A percentile compares a stretch with the other conserved stretches of the same genome.
These are phyloP conservation scores for Megalops cyprinoides DNA, from an alignment of 2,797 vertebrate species.

Conservation along the genomic window DNA sequence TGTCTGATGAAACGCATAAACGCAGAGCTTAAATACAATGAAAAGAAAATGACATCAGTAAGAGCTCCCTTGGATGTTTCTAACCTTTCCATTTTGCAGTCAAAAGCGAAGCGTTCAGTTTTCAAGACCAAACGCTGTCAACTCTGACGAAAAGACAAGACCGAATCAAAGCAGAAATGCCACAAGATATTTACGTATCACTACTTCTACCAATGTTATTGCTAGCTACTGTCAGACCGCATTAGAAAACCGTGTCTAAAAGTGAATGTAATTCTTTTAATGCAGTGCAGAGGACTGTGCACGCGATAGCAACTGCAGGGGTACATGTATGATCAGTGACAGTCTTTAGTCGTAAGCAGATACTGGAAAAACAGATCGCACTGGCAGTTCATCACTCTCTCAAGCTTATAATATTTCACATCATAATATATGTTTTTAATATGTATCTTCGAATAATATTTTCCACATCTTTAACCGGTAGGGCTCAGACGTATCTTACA, in stretches of 20 bases:
- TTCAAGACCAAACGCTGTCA: conserved; percentile 35
- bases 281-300: not conserved
- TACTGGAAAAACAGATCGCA: not conserved
- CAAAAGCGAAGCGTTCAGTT: conserved; percentile 39
- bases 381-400: not conserved
- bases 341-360: not conserved
- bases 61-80: not conserved
- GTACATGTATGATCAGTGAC: not conserved
- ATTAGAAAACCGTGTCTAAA: conserved; percentile 14
- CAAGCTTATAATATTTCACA: not conserved
- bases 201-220: conserved; percentile 39
- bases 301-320: not conserved
- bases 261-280: conserved; percentile 27
- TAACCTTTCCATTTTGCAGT: not conserved
- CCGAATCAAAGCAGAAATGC: conserved; percentile 61
- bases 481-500: no score
- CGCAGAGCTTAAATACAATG: not conserved
- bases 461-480: not conserved
- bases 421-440: not conserved
- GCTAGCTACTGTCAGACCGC: not conserved
- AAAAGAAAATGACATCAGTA: not conserved
- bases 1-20: no score
- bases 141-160: conserved; percentile 44
- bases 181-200: conserved; percentile 42
- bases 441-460: not conserved